Conservation (phyloP, 2,888 invertebrate genomes). For the Nudaria mundana region DNA sequence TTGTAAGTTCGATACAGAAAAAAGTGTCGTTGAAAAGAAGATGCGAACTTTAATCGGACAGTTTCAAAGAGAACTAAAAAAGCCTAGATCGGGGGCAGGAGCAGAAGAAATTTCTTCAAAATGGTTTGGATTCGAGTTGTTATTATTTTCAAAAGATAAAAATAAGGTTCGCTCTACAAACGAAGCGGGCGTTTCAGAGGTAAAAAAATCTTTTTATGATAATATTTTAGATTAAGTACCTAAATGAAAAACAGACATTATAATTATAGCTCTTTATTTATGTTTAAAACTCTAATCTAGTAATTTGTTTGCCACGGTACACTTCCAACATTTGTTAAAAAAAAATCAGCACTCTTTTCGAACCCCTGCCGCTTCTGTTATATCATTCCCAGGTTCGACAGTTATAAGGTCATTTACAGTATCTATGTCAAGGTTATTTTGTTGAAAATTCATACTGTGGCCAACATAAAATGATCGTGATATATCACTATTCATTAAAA, state of each 20-base stretch:
- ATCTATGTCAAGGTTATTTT: no score
- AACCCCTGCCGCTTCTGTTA: no score
- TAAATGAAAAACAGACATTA: conserved; percentile 1
- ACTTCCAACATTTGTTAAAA: no score
- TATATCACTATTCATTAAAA: no score
- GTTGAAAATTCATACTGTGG: no score
- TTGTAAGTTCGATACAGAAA: conserved; percentile 6
- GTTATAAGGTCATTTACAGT: no score
- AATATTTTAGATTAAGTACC: neutral
- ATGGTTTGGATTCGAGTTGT: conserved; percentile 10
- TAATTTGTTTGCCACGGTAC: no score
- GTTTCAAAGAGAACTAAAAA: conserved; percentile 10
- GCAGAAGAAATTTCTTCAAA: conserved; percentile 6
- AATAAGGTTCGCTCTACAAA: conserved; percentile 3
- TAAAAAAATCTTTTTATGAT: conserved; percentile 5
- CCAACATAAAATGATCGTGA: no score
- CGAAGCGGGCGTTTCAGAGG: conserved; percentile 3
- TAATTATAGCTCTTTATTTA: conserved; percentile 1
- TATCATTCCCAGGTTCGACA: no score
- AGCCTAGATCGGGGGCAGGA: conserved; percentile 10
- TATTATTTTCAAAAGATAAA: conserved; percentile 7
- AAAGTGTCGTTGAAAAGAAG: conserved; percentile 8
- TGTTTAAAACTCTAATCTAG: no score
- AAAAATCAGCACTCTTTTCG: no score
- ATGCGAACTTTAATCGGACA: conserved; percentile 11